Conservation (phyloP, 2,113 vertebrate genomes). For the Dasypus novemcinctus region DNA sequence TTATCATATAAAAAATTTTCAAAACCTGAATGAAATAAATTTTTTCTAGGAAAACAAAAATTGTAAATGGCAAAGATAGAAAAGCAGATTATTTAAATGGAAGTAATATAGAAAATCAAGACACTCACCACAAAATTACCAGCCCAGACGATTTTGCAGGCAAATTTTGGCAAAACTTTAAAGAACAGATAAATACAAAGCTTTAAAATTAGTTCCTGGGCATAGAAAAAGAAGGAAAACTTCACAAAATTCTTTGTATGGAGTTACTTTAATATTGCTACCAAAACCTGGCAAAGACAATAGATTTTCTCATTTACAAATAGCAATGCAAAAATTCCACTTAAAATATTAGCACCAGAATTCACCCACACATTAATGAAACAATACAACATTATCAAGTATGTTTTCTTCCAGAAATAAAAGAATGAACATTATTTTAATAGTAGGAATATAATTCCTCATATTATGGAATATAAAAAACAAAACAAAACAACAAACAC, state of each 20-base stretch:
- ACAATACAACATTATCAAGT: background rate
- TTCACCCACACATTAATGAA: background rate
- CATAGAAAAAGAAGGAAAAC: background rate
- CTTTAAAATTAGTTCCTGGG: background rate
- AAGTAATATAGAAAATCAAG: background rate
- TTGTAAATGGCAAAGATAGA: background rate
- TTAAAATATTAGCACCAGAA: background rate
- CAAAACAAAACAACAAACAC: background rate
- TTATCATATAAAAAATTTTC: background rate
- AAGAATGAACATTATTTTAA: background rate
- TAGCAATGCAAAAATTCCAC: background rate
- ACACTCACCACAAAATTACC: background rate
- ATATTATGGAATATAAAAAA: background rate
- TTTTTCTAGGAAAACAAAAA: background rate
- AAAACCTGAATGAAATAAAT: background rate
- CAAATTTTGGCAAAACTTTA: background rate
- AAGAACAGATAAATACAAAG: background rate
- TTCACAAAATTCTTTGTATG: background rate
- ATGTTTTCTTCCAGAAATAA: background rate
- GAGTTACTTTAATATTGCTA: background rate
- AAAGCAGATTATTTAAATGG: background rate
- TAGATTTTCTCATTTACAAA: background rate
- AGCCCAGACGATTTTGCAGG: background rate
- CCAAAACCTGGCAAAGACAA: background rate
- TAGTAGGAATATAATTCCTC: background rate